Evolutionary conservation across 2,888 invertebrate genomes (phyloP).

Genomic region (Drosophila affinis): DNA sequence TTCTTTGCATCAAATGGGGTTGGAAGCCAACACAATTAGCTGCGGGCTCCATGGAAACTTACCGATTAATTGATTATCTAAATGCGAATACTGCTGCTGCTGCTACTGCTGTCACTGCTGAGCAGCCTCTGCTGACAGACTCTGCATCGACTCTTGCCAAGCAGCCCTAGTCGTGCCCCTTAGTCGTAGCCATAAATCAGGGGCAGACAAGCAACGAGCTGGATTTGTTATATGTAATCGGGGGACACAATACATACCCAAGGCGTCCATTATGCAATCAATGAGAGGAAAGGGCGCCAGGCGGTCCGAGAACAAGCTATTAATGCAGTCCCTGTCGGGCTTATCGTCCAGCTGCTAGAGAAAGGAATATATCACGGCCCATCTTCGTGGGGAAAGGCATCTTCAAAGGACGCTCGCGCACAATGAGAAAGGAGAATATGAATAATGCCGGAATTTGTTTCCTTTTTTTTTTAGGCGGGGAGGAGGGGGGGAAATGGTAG

Average conservation of each 20-base stretch:
- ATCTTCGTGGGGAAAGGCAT: constrained; percentile 16
- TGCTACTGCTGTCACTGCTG: no score
- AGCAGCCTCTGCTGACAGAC: constrained; percentile 2
- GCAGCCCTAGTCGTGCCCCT: background rate
- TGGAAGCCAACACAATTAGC: constrained; percentile 34
- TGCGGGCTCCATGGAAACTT: constrained; percentile 11
- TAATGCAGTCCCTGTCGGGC: constrained; percentile 46
- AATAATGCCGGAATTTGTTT: constrained; percentile 36
- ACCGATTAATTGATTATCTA: background rate
- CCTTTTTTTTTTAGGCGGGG: constrained; percentile 8
- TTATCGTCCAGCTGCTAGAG: constrained; percentile 33
- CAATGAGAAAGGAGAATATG: constrained; percentile 39
- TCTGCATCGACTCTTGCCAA: background rate
- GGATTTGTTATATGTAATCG: constrained; percentile 18
- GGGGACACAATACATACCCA: constrained; percentile 4
- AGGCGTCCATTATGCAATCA: constrained; percentile 27
- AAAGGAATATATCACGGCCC: constrained; percentile 32
- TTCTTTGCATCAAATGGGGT: background rate
- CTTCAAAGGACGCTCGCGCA: background rate
- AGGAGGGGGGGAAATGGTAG: background rate
- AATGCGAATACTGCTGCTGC: background rate
- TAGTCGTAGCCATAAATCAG: constrained; percentile 28
- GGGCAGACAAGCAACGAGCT: constrained; percentile 4
- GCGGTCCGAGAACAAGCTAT: constrained; percentile 30
- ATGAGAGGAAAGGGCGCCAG: constrained; percentile 19